Base-by-base conservation (phyloP, 2,888 invertebrate genomes). In the Pyralis farinalis region DNA sequence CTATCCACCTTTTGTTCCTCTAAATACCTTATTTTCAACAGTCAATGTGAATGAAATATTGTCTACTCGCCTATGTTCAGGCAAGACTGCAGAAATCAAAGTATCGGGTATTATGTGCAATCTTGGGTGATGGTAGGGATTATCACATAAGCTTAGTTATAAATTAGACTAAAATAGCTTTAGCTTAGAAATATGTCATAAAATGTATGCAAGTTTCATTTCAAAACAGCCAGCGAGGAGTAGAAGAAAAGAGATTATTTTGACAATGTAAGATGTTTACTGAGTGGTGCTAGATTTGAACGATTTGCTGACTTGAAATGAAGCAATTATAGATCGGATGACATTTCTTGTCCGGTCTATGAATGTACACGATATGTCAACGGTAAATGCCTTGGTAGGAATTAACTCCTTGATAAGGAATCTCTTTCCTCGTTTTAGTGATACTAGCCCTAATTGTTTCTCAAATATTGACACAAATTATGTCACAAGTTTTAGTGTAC, bases 71-170 rank as follows among this genome's bases (percentile, higher is more conserved):
- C 83, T 71, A 66, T 43, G 43, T 46, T 51, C 55, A 73, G 86
- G 88, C 79, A 72, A 79, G 88, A 88, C 90, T 87, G 85, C 83
- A 81, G 77, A 87, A 89, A 90, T 87, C 90, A 90, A 91, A 91
- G 90, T 91, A 92, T 94, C 94, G 94, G 94, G 94, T 94, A 93
- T 91, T 91, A 93, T 94, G 94, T 94, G 94, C 94, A 94, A 94
- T 94, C 93, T 86, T 91, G 92, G 92, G 93, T 93, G 92, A 91
- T 91, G 93, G 91, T 90, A 85, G 86, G 88, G 90, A 79, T 72
- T 83, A 84, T 54, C 37, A 55, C 49, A 32, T 86, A 86, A 83
- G 82, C 58, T 54, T 75, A 74, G 59, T 31, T 49, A 48, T 78
- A 80, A 68, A 63, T 60, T 73, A 77, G 67, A 55, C 43, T 68